Percentiles rank a stretch among this genome's conserved stretches.
Conservation (phyloP, 2,113 vertebrate species). For the Lipophrys pholis region DNA sequence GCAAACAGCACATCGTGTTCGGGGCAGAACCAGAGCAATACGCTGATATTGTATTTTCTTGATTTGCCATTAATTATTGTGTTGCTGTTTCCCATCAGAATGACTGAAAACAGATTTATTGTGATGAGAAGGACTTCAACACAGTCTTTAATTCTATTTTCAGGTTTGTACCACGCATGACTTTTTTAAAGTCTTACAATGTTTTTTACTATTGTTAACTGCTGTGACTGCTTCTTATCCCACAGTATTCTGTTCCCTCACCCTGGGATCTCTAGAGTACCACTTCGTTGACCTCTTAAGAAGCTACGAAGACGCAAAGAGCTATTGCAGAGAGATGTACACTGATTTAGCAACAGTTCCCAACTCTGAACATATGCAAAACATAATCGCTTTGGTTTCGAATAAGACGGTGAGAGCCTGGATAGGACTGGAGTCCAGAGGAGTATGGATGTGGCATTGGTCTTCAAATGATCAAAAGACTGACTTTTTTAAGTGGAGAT, state of each 20-base stretch:
- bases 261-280: constrained; percentile 56
- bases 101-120: constrained; percentile 16
- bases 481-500: constrained; percentile 67
- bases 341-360: constrained; percentile 72
- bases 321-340: constrained; percentile 63
- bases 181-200: too few relatives aligned
- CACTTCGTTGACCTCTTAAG: constrained; percentile 33
- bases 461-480: constrained; percentile 44
- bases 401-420: constrained; percentile 28
- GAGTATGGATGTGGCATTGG: constrained; percentile 69
- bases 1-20: neutral
- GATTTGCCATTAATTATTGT: neutral
- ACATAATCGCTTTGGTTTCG: constrained; percentile 35
- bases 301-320: constrained; percentile 63
- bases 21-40: neutral
- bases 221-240: constrained; percentile 1
- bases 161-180: constrained; percentile 61
- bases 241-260: constrained; percentile 52
- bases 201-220: neutral
- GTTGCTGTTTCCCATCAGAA: neutral
- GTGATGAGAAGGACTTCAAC: constrained; percentile 27
- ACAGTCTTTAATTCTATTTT: constrained; percentile 54
- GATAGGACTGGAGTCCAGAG: constrained; percentile 73
- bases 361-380: constrained; percentile 54
- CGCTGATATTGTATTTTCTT: neutral